These are phyloP conservation scores for Saccostrea glomerata DNA, from an alignment of 1,140 invertebrate species.

Conservation along the genomic window DNA sequence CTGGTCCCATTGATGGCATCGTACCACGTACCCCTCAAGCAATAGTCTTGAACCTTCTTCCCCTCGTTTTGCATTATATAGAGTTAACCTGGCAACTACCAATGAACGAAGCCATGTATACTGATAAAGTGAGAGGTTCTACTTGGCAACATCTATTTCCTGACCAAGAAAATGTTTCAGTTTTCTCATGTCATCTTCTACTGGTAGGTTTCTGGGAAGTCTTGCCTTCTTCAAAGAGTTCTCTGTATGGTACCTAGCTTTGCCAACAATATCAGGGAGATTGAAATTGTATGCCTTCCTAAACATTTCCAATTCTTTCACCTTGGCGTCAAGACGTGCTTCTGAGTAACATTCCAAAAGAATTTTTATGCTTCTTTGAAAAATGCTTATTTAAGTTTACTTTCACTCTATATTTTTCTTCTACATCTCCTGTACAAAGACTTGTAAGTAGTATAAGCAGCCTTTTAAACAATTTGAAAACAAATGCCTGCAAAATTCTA, in stretches of 20 bases:
- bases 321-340: background rate
- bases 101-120: constrained; percentile 43
- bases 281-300: constrained; percentile 21
- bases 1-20: no score
- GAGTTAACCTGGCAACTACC: constrained; percentile 48
- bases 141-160: constrained; percentile 35
- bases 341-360: constrained; percentile 38
- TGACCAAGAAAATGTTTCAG: constrained; percentile 45
- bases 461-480: no score
- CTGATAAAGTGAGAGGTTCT: no score
- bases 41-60: no score
- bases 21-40: no score
- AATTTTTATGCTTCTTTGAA: constrained; percentile 32
- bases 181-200: constrained; percentile 35
- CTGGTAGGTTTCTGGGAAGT: constrained; percentile 38
- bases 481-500: no score
- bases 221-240: constrained; percentile 39
- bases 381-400: background rate
- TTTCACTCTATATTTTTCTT: constrained; percentile 39
- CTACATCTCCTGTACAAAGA: background rate
- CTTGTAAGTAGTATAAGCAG: no score
- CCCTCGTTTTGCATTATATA: no score
- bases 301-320: background rate
- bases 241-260: constrained; percentile 36
- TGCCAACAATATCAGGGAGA: constrained; percentile 30